phyloP scores from a whole-genome alignment of 2,888 invertebrate genomes.

The Elmis aenea region DNA sequence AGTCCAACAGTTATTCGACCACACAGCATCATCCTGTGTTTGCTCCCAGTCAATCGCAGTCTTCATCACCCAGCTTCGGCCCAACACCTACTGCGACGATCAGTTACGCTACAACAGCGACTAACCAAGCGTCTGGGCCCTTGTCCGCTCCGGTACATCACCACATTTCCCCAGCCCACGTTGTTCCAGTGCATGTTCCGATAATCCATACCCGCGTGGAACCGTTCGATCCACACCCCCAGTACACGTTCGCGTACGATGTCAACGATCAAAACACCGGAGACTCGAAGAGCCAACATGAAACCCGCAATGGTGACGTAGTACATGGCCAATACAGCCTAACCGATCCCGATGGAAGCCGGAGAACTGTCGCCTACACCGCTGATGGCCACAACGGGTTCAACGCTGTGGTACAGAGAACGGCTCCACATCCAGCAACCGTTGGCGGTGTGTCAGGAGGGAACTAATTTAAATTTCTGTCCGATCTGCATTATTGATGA shows the following conservation, averaged over 20 bases:
- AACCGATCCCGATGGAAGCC: slow-evolving; percentile 41
- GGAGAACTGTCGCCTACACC: slow-evolving; percentile 40
- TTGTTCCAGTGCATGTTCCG: slow-evolving; percentile 29
- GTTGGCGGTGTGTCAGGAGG: too few species aligned
- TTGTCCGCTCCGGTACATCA: not conserved
- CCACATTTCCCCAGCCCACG: slow-evolving; percentile 16
- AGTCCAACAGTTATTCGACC: slow-evolving; percentile 30
- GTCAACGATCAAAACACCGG: slow-evolving; percentile 43
- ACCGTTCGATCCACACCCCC: slow-evolving; percentile 41
- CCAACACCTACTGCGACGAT: slow-evolving; percentile 8
- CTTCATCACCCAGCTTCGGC: slow-evolving; percentile 14
- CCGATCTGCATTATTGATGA: too few species aligned
- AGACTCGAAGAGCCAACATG: slow-evolving; percentile 43
- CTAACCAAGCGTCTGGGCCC: slow-evolving; percentile 9
- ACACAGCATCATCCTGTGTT: slow-evolving; percentile 30
- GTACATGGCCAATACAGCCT: slow-evolving; percentile 43
- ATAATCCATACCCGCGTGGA: slow-evolving; percentile 33
- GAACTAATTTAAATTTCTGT: too few species aligned
- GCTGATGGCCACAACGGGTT: slow-evolving; percentile 41
- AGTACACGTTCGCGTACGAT: slow-evolving; percentile 41
- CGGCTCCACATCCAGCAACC: slow-evolving; percentile 20
- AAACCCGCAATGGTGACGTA: slow-evolving; percentile 38
- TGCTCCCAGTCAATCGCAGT: slow-evolving; percentile 10
- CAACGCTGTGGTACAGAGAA: slow-evolving; percentile 40
- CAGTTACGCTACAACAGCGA: slow-evolving; percentile 5